Percentiles rank a stretch among this genome's conserved stretches.
phyloP scores from a whole-genome alignment of 1,140 invertebrate species.

The Protaetia brevitarsis region DNA sequence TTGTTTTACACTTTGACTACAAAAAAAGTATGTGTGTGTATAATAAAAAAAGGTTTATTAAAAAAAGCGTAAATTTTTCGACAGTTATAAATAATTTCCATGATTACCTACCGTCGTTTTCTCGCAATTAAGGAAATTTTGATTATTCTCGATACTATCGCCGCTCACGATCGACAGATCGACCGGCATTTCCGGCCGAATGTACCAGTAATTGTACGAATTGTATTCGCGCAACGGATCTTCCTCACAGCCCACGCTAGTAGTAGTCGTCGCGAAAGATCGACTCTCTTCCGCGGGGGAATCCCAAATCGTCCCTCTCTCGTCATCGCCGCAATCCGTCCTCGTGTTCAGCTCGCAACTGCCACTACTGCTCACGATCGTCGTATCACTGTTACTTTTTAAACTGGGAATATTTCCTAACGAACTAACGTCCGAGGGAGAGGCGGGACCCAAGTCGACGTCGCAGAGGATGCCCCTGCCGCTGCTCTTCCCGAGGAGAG shows the following conservation, averaged over 20 bases:
- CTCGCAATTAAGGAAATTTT: neutral
- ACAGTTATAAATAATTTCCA: too few relatives aligned
- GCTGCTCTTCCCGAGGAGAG: neutral
- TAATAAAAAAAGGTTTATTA: too few relatives aligned
- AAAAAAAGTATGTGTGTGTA: neutral
- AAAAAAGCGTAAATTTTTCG: too few relatives aligned
- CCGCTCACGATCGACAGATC: constrained; percentile 48
- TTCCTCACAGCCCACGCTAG: constrained; percentile 24
- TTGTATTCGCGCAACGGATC: constrained; percentile 49
- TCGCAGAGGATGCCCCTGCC: neutral
- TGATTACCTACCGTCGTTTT: neutral
- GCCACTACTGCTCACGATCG: constrained; percentile 3
- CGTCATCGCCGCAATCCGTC: neutral
- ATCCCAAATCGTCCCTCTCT: constrained; percentile 23
- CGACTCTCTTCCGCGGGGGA: constrained; percentile 23
- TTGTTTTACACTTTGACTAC: too few relatives aligned
- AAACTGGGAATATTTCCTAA: constrained; percentile 17
- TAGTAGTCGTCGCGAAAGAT: too few relatives aligned
- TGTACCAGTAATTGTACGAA: constrained; percentile 54
- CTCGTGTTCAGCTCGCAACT: constrained; percentile 18
- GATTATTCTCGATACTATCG: neutral
- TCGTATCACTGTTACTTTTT: constrained; percentile 17
- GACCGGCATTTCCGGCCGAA: constrained; percentile 51
- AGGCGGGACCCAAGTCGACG: neutral
- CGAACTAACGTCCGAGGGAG: constrained; percentile 1